These are phyloP conservation scores for Tenualosa ilisha DNA, from an alignment of 2,797 vertebrate species.

Conservation along the genomic window DNA sequence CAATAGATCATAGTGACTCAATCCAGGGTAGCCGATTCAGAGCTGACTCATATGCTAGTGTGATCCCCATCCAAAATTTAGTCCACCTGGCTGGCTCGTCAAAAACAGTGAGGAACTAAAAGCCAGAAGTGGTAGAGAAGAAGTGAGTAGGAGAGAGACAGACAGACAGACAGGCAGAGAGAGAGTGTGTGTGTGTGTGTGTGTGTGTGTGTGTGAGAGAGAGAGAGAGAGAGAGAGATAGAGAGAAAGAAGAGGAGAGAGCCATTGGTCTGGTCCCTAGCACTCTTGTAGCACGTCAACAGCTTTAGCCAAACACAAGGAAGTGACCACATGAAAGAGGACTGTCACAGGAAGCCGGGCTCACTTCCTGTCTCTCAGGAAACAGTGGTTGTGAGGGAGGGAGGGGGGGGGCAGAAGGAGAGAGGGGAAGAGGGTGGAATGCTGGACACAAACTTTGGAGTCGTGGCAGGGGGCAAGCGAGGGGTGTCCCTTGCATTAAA, in stretches of 20 bases:
- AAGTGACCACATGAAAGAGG: constrained; percentile 83
- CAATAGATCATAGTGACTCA: not conserved
- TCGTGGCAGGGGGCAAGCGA: constrained; percentile 37
- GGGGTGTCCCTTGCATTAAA: constrained; percentile 29
- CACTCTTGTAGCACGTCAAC: constrained; percentile 42
- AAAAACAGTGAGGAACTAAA: not conserved
- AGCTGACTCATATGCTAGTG: not conserved
- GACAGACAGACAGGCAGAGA: not conserved
- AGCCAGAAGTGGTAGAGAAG: not conserved
- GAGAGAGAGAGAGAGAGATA: not conserved
- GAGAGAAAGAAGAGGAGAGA: not conserved
- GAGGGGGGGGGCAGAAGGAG: not conserved
- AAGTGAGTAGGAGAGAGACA: not conserved
- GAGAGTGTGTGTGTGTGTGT: too few relatives aligned
- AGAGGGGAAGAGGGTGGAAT: constrained; percentile 65
- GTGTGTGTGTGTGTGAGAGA: not conserved
- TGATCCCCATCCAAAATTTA: not conserved
- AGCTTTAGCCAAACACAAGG: constrained; percentile 70
- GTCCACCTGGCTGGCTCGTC: not conserved
- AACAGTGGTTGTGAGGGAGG: constrained; percentile 65
- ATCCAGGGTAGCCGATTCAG: not conserved
- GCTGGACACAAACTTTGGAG: constrained; percentile 55
- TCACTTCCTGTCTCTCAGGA: constrained; percentile 80
- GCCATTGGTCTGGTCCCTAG: not conserved
- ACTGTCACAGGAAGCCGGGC: constrained; percentile 75